These are phyloP conservation scores for Sphaeridia pumilis DNA, from an alignment of 2,888 invertebrate genomes.

Conservation along the genomic window DNA sequence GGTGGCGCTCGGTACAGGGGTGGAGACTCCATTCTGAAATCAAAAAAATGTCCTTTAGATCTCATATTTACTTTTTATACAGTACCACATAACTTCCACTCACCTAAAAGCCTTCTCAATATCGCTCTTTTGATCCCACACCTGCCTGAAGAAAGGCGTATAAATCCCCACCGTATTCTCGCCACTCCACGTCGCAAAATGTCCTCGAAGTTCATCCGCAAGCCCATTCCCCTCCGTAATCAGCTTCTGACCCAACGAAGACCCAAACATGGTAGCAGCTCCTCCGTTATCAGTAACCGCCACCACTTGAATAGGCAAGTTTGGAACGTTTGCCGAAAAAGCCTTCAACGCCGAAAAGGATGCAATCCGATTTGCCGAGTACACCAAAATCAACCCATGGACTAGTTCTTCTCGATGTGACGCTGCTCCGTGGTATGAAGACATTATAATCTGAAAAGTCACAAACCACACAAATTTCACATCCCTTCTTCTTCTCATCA, in stretches of 20 bases:
- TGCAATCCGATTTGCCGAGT: constrained; percentile 87
- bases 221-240: constrained; percentile 87
- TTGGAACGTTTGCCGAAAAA: constrained; percentile 84
- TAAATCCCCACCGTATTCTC: constrained; percentile 50
- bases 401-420: constrained; percentile 83
- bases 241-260: constrained; percentile 74
- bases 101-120: constrained; percentile 78
- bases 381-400: constrained; percentile 89
- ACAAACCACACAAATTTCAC: not conserved
- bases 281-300: constrained; percentile 60
- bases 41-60: not conserved
- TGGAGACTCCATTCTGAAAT: constrained; percentile 35
- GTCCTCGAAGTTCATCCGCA: constrained; percentile 76
- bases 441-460: constrained; percentile 53
- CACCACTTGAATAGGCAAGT: constrained; percentile 84
- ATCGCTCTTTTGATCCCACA: constrained; percentile 90
- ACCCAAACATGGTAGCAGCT: constrained; percentile 80
- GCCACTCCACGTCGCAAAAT: constrained; percentile 76
- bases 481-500: not conserved
- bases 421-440: constrained; percentile 88
- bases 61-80: constrained; percentile 1
- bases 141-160: constrained; percentile 90
- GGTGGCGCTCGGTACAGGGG: constrained; percentile 34
- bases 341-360: constrained; percentile 86
- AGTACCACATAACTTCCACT: not conserved